A percentile compares a stretch with the other conserved stretches of the same genome.
Conservation (phyloP, 2,888 invertebrate species). For the Dasypogon diadema region DNA sequence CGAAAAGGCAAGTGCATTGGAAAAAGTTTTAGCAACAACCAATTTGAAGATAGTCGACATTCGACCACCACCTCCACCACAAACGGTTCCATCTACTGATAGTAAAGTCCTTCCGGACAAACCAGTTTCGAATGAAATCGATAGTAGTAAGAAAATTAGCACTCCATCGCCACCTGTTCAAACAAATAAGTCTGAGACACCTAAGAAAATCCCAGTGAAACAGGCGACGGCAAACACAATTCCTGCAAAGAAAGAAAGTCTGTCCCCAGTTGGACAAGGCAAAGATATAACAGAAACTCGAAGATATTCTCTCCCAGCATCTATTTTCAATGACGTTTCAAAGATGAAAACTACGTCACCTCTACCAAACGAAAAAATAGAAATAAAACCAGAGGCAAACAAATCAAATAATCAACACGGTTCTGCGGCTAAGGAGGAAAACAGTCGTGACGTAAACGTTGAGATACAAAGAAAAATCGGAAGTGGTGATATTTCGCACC, state of each 20-base stretch:
- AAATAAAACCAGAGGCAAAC: background rate
- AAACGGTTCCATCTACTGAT: background rate
- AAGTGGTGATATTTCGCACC: background rate
- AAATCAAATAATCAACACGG: constrained; percentile 4
- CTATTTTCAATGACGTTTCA: background rate
- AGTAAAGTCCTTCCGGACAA: too few relatives aligned
- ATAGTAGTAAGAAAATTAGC: background rate
- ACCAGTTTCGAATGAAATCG: too few relatives aligned
- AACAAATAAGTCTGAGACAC: too few relatives aligned
- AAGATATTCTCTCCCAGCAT: background rate
- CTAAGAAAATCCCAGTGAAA: too few relatives aligned
- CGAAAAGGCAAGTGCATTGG: background rate
- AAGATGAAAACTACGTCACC: background rate
- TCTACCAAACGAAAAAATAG: background rate
- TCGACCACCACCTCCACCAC: background rate
- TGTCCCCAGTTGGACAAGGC: background rate
- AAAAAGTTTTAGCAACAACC: constrained; percentile 40
- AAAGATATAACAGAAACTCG: background rate
- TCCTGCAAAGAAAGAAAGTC: background rate
- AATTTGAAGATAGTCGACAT: constrained; percentile 4
- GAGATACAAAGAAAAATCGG: too few relatives aligned
- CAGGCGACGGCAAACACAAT: too few relatives aligned
- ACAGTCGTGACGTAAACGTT: background rate
- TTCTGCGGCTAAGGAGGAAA: background rate
- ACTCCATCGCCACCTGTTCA: too few relatives aligned